These are phyloP conservation scores for Ganaspis sp. DNA, from an alignment of 1,140 invertebrate species.

Conservation along the genomic window DNA sequence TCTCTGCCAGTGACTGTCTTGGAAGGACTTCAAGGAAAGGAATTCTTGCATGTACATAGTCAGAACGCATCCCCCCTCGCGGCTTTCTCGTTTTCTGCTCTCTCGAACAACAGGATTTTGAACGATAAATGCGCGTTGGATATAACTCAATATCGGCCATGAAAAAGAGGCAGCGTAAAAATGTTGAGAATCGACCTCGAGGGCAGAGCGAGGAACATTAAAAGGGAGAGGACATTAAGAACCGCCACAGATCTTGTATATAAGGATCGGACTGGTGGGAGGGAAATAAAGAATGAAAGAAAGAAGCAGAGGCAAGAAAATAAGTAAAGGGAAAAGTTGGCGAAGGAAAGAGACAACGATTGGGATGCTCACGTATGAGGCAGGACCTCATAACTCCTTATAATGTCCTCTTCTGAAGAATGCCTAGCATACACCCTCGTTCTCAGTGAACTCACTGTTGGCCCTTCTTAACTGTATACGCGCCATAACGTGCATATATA, in stretches of 20 bases:
- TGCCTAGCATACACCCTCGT: constrained; percentile 75
- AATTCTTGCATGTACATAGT: constrained; percentile 29
- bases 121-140: constrained; percentile 71
- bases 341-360: constrained; percentile 56
- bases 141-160: constrained; percentile 74
- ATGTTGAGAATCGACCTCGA: constrained; percentile 74
- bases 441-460: constrained; percentile 67
- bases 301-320: constrained; percentile 46
- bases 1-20: neutral
- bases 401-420: constrained; percentile 76
- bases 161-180: constrained; percentile 70
- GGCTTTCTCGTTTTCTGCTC: constrained; percentile 31
- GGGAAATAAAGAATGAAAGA: constrained; percentile 38
- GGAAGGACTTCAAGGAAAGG: constrained; percentile 4
- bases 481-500: constrained; percentile 46
- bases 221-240: constrained; percentile 76
- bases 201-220: constrained; percentile 73
- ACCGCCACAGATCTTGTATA: constrained; percentile 73
- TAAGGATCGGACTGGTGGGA: constrained; percentile 62
- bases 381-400: constrained; percentile 76
- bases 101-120: constrained; percentile 62
- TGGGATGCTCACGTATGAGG: constrained; percentile 73
- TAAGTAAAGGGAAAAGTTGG: constrained; percentile 45
- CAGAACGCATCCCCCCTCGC: constrained; percentile 17
- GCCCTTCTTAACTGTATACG: constrained; percentile 42